Base-by-base conservation (phyloP, 2,797 vertebrate genomes). In the Epinephelus malabaricus region DNA sequence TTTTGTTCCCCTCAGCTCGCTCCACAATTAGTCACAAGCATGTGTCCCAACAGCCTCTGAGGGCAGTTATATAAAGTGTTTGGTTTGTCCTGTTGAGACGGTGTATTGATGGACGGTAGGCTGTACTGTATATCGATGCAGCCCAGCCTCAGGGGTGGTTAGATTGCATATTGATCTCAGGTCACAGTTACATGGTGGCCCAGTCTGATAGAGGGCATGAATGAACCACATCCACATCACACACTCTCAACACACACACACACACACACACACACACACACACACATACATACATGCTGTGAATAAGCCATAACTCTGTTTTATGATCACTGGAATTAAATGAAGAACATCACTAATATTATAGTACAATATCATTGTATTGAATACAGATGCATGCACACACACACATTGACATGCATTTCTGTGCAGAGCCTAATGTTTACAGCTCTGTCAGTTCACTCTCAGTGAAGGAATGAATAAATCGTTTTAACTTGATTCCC, bases 101-200 rank as follows among this genome's bases (percentile, higher is more conserved):
- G 51, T 65, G 70, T 89, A 89, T 92, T 80, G 92, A 92, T 84
- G 78, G 84, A 86, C 46, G 51, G 30, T 64, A 66, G 65, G 75
- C 81, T 79, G 84, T 76, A 59, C 74, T 84, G 83, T 90, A 86
- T 83, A 88, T 88, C 70, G 6, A 86, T 74, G 77, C 78, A 51
- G 66, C 61, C 23, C 46, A 62, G 89, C 79, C 78, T 47, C 86
- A 60, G 90, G 90, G 59, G 25, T 78, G 45, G 90, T 96, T 93
- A 95, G 90, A 96, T 96, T 96, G 88, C 91, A 84, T 91, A 95
- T 96, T 95, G 94, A 95, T 96, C 92, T 87, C 83, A 82, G 81
- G 84, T 89, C 91, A 87, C 81, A 87, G 89, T 88, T 89, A 93
- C 89, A 93, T 78, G 86, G 93, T 89, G 85, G 89, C 73, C 89